These are phyloP conservation scores for Astreopora myriophthalma DNA, from an alignment of 64 coral and sea anemone genomes.

Conservation along the genomic window DNA sequence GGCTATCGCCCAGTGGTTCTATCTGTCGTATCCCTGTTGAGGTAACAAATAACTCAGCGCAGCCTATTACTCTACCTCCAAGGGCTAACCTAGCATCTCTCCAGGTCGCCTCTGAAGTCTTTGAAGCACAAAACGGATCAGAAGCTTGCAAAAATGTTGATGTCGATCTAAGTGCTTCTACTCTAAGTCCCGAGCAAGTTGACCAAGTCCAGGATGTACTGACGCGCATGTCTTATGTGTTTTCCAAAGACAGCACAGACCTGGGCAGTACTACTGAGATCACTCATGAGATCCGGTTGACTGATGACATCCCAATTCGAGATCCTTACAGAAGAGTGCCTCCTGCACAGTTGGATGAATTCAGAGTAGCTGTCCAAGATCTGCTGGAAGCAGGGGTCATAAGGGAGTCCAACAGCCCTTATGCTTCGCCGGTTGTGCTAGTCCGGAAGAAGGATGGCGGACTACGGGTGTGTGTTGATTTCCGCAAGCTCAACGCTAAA, in stretches of 20 bases:
- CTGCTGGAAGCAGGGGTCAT: slow-evolving; percentile 40
- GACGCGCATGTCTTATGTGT: neutral
- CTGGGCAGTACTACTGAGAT: neutral
- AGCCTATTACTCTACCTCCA: neutral
- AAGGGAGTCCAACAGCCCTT: slow-evolving; percentile 40
- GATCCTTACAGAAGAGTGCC: slow-evolving; percentile 29
- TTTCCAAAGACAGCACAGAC: neutral
- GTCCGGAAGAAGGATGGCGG: slow-evolving; percentile 36
- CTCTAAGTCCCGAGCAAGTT: neutral
- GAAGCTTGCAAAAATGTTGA: neutral
- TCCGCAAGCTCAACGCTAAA: slow-evolving; percentile 3
- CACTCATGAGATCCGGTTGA: slow-evolving; percentile 13
- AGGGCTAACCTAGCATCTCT: neutral
- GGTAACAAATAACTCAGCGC: neutral
- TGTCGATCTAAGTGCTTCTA: neutral
- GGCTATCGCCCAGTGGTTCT: neutral
- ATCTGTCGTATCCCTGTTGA: slow-evolving; percentile 1
- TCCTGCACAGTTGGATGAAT: slow-evolving; percentile 17
- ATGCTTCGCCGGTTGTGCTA: slow-evolving; percentile 19
- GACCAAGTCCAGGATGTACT: neutral
- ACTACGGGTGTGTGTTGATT: slow-evolving; percentile 61
- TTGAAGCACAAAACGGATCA: neutral
- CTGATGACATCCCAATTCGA: slow-evolving; percentile 3
- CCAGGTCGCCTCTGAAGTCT: neutral
- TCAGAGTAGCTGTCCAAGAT: slow-evolving; percentile 19